These are phyloP conservation scores for Pyrgilauda ruficollis DNA, from an alignment of 2,113 vertebrate genomes.

Conservation along the genomic window DNA sequence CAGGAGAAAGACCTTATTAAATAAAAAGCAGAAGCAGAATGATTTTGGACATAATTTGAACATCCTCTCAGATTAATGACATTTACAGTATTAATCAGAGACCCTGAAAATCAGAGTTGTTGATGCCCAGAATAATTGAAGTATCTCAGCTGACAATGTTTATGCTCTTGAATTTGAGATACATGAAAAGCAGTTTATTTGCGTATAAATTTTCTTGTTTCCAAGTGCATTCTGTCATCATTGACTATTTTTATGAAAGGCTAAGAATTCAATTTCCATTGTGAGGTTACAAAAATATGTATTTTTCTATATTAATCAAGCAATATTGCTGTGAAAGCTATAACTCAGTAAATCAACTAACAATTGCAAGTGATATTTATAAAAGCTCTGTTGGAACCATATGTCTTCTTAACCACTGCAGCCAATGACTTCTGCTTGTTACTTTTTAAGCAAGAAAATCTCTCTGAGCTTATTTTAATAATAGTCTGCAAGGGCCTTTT, in stretches of 20 bases:
- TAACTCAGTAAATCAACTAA: neutral
- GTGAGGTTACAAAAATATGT: neutral
- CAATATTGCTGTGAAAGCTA: neutral
- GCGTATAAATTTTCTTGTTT: neutral
- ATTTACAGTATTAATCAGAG: slow-evolving; percentile 3
- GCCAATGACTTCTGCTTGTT: neutral
- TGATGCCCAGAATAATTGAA: neutral
- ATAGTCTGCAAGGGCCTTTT: neutral
- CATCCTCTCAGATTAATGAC: neutral
- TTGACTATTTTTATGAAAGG: neutral
- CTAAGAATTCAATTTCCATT: neutral
- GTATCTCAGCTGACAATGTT: neutral
- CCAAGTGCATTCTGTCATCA: neutral
- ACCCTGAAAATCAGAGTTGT: neutral
- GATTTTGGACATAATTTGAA: slow-evolving; percentile 11
- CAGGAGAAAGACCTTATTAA: neutral
- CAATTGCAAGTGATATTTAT: neutral
- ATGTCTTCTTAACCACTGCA: neutral
- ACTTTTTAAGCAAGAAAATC: neutral
- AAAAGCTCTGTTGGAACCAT: neutral
- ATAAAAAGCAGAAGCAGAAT: neutral
- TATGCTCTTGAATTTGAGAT: neutral
- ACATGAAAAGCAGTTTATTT: neutral
- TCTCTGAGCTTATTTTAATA: neutral
- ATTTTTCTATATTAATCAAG: neutral